Conservation (phyloP, 2,888 invertebrate species). For the Melinaea marsaeus region DNA sequence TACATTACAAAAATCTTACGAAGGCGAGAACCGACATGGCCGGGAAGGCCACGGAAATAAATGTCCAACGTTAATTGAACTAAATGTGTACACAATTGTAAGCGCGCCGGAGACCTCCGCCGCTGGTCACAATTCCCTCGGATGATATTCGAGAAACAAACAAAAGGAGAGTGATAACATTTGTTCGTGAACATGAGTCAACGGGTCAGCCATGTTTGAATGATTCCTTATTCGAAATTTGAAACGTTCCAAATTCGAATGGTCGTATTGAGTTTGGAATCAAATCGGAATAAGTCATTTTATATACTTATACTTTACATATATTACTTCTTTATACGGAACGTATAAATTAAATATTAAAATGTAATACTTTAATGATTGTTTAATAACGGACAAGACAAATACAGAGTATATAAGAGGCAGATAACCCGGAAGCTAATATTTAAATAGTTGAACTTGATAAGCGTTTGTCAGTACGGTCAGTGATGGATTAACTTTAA, state of each 20-base stretch:
- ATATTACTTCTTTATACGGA: too few species aligned
- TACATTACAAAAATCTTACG: conserved; percentile 33
- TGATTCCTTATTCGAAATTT: conserved; percentile 49
- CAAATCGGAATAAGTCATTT: not conserved
- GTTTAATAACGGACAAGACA: too few species aligned
- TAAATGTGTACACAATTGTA: conserved; percentile 26
- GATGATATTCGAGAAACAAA: conserved; percentile 72
- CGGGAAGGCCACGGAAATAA: conserved; percentile 45
- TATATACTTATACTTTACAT: too few species aligned
- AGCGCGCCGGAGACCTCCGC: conserved; percentile 36
- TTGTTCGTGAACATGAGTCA: conserved; percentile 71
- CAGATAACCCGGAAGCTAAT: conserved; percentile 60
- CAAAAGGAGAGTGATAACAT: conserved; percentile 74
- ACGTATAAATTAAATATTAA: too few species aligned
- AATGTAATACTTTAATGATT: too few species aligned
- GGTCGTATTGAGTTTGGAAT: not conserved
- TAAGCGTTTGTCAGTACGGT: conserved; percentile 22
- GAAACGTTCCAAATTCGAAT: conserved; percentile 30
- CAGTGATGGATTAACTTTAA: conserved; percentile 22
- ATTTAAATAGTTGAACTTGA: conserved; percentile 42
- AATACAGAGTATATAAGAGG: conserved; percentile 24
- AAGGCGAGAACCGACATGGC: conserved; percentile 39
- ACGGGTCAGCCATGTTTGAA: conserved; percentile 49
- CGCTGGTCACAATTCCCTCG: conserved; percentile 47
- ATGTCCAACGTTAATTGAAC: conserved; percentile 45